Conservation (phyloP, 2,888 invertebrate species). For the Hymenopus coronatus region DNA sequence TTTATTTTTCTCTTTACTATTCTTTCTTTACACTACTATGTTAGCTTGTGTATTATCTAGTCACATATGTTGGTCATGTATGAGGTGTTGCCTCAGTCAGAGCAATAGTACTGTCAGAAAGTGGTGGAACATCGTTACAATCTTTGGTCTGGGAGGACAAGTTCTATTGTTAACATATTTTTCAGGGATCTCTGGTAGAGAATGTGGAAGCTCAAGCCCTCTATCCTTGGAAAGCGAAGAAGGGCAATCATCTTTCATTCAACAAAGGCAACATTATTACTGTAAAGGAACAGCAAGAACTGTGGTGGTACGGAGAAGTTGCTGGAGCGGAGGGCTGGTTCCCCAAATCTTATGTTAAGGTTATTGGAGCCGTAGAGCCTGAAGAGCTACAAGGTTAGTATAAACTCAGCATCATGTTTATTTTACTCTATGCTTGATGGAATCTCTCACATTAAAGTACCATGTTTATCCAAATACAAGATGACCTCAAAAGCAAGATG, state of each 20-base stretch:
- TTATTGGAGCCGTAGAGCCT: conserved; percentile 25
- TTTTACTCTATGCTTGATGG: too few relatives aligned
- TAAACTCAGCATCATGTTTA: neutral
- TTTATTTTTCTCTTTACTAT: too few relatives aligned
- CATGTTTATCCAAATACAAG: too few relatives aligned
- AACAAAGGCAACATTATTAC: conserved; percentile 58
- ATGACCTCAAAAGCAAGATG: too few relatives aligned
- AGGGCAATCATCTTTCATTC: conserved; percentile 59
- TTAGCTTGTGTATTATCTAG: too few relatives aligned
- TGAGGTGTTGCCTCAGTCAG: too few relatives aligned
- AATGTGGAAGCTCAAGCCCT: conserved; percentile 50
- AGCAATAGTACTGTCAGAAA: too few relatives aligned
- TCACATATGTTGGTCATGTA: too few relatives aligned
- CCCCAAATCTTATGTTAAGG: conserved; percentile 57
- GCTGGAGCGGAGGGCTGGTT: conserved; percentile 57
- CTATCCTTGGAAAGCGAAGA: conserved; percentile 59
- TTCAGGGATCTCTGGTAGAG: conserved; percentile 45
- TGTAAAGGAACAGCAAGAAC: conserved; percentile 59
- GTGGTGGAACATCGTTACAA: too few relatives aligned
- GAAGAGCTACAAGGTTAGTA: neutral
- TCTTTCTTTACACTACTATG: too few relatives aligned
- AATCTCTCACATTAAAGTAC: too few relatives aligned
- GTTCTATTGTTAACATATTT: neutral
- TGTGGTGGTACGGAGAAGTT: conserved; percentile 63
- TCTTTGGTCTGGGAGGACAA: too few relatives aligned